These are phyloP conservation scores for Adineta ricciae DNA, from an alignment of 2,888 invertebrate species.

Conservation along the genomic window DNA sequence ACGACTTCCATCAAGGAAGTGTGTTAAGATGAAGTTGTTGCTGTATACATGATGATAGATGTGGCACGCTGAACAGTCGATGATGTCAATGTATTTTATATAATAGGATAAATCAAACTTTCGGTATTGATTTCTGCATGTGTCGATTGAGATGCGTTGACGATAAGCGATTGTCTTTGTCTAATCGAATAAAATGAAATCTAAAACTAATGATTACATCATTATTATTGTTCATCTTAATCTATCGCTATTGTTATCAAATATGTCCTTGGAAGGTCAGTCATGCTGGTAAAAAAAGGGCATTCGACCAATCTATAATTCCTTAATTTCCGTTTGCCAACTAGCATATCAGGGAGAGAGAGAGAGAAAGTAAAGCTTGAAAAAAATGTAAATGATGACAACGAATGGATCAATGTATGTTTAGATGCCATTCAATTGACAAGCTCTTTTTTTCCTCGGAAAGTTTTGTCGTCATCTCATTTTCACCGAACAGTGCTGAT, in stretches of 20 bases:
- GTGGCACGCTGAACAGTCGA: neutral
- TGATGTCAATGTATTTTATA: neutral
- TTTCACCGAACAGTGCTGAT: neutral
- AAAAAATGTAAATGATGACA: neutral
- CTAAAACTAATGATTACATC: neutral
- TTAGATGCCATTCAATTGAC: neutral
- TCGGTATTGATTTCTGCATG: neutral
- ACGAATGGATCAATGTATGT: neutral
- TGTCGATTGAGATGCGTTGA: no score
- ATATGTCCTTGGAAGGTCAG: neutral
- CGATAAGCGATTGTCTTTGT: neutral
- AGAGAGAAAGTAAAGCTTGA: neutral
- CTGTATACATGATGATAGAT: neutral
- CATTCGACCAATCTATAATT: neutral
- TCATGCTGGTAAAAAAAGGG: neutral
- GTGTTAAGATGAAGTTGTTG: neutral
- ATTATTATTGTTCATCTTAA: slow-evolving; percentile 9
- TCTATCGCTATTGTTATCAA: neutral
- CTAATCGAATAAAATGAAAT: neutral
- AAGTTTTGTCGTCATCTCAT: neutral
- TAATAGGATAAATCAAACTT: neutral
- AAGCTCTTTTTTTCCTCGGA: neutral
- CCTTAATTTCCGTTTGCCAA: neutral
- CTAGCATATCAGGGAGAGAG: neutral
- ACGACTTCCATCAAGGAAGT: neutral